Conservation (phyloP, 92 coral and sea anemone genomes). For the Porites cylindrica region DNA sequence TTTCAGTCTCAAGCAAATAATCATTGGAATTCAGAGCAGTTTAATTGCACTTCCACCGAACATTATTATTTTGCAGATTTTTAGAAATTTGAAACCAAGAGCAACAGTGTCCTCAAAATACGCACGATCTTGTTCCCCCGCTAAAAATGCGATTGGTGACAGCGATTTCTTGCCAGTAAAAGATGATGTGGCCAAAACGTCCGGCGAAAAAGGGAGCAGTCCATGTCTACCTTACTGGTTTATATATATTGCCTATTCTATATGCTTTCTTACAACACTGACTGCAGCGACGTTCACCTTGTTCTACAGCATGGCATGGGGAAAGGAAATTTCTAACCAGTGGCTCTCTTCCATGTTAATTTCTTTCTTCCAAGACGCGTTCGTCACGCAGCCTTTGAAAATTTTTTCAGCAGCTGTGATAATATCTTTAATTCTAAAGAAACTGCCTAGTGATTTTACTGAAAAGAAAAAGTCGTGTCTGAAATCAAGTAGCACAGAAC, state of each 20-base stretch:
- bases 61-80: conserved; percentile 63
- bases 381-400: conserved; percentile 65
- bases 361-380: conserved; percentile 78
- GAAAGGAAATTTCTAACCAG: conserved; percentile 66
- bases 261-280: conserved; percentile 56
- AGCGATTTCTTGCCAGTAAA: background rate
- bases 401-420: conserved; percentile 41
- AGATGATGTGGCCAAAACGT: background rate
- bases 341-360: conserved; percentile 79
- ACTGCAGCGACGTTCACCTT: conserved; percentile 66
- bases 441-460: conserved; percentile 60
- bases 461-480: background rate
- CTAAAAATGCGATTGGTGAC: background rate
- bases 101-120: conserved; percentile 9
- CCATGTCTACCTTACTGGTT: conserved; percentile 78
- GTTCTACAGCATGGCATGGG: conserved; percentile 88
- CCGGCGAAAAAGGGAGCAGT: background rate
- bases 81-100: conserved; percentile 68
- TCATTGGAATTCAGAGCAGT: conserved; percentile 84
- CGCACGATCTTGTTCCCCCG: background rate
- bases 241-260: conserved; percentile 62
- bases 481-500: conserved; percentile 8
- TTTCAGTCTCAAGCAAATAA: conserved; percentile 69
- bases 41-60: conserved; percentile 73
- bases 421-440: conserved; percentile 47